Conservation (phyloP, 2,888 invertebrate genomes). For the Lithophane semibrunnea region DNA sequence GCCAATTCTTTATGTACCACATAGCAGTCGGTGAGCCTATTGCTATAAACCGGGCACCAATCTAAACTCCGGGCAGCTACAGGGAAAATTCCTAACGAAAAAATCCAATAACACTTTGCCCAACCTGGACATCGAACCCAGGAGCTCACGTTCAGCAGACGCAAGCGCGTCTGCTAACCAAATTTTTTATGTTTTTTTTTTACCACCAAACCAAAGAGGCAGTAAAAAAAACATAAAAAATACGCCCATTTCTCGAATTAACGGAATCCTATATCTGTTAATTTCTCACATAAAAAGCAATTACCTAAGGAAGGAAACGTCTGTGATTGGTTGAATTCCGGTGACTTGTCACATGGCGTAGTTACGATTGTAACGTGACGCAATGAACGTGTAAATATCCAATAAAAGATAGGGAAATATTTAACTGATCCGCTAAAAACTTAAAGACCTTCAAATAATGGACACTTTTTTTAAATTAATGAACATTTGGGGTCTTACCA, state of each 20-base stretch:
- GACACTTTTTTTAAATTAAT: background rate
- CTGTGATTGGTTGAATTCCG: conserved; percentile 31
- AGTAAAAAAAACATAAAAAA: background rate
- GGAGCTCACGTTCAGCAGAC: background rate
- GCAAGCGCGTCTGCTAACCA: no score
- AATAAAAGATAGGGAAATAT: background rate
- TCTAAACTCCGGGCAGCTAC: background rate
- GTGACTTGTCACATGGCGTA: background rate
- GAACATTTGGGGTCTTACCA: background rate
- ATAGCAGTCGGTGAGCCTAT: background rate
- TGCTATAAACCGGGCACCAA: background rate
- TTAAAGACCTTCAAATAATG: background rate
- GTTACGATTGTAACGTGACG: conserved; percentile 12
- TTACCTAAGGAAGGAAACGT: conserved; percentile 36
- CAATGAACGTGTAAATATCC: background rate
- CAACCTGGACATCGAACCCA: background rate
- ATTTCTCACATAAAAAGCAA: conserved; percentile 1
- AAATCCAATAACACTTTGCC: background rate
- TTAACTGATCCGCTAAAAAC: background rate
- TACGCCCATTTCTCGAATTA: background rate
- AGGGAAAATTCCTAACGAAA: background rate
- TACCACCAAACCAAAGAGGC: no score
- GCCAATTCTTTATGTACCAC: background rate
- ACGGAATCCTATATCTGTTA: background rate
- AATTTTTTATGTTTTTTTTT: no score